Percentiles rank a stretch among this genome's conserved stretches.
phyloP scores from a whole-genome alignment of 2,113 vertebrate species.

The Elgaria multicarinata region DNA sequence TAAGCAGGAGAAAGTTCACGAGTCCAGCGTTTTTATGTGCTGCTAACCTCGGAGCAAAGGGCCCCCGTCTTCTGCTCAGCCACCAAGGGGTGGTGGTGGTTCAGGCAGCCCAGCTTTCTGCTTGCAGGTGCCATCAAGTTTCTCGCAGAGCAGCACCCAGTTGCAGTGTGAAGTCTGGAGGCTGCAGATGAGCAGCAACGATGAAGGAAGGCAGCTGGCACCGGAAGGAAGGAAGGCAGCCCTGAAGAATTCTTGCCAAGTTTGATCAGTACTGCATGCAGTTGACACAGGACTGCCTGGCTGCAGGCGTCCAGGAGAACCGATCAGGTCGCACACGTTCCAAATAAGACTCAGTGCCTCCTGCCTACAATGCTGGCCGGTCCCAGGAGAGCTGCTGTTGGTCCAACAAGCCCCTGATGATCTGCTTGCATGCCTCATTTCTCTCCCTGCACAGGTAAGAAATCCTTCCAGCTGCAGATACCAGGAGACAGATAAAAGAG shows the following conservation, averaged over 20 bases:
- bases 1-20: background rate
- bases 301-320: background rate
- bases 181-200: background rate
- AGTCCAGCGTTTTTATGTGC: no score
- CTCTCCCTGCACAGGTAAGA: background rate
- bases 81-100: background rate
- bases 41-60: background rate
- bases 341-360: background rate
- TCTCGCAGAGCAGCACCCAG: background rate
- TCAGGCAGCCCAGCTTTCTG: background rate
- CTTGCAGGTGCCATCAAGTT: slow-evolving; percentile 3
- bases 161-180: background rate
- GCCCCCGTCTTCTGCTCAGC: background rate
- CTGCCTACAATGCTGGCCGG: background rate
- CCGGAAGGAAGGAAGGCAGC: background rate
- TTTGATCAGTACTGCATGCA: background rate
- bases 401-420: background rate
- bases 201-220: background rate
- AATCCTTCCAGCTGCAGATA: background rate
- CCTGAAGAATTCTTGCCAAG: background rate
- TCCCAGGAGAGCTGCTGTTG: background rate
- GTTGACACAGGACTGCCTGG: background rate
- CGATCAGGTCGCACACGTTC: background rate
- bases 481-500: background rate
- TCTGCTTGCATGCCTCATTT: background rate